Base-by-base conservation (phyloP, 2,888 invertebrate genomes). In the Scaptomyza cyrtandrae region DNA sequence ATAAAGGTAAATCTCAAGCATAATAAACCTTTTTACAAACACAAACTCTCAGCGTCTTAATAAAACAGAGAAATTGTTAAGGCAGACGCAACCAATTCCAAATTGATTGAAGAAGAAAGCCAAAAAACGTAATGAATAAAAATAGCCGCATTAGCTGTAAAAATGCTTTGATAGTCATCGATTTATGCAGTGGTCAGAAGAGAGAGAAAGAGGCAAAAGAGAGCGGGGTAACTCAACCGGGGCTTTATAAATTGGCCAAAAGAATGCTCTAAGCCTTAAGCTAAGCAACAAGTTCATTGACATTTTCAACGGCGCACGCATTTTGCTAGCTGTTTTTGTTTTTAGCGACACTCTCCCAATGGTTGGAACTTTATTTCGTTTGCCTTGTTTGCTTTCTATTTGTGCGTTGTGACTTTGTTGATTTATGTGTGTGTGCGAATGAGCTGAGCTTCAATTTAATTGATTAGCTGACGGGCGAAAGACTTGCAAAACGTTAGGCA, bases 131-230 rank as follows among this genome's bases (percentile, higher is more conserved):
- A 87, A 89, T 89, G 86, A 80, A 87, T 84, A 89, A 89, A 87
- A 89, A 89, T 87, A 89, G 82, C 80, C 80, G 74, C 76, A 87
- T 86, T 87, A 89, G 87, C 89, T 84, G 87, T 88, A 86, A 87
- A 86, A 88, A 78, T 58, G 73, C 71, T 75, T 79, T 83, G 86
- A 86, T 87, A 84, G 84, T 82, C 80, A 87, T 86, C 85, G 80
- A 86, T 86, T 77, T 76, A 70, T 72, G 72, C 65, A 64, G 31
- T 33, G 48, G 52, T 49, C 54, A 37, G 3, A 41, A 49, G n/a
- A 39, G 24, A 27, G 16, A 41, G 27, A 43, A 33, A 55, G 13
- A 45, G 33, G 27, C 13, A 43, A 46, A 48, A 53, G 60, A 19
- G 27, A 63, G 43, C 24, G 68, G 46, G 48, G 13, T 24, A 37